These are phyloP conservation scores for Mastacembelus armatus DNA, from an alignment of 2,797 vertebrate species.

Conservation along the genomic window DNA sequence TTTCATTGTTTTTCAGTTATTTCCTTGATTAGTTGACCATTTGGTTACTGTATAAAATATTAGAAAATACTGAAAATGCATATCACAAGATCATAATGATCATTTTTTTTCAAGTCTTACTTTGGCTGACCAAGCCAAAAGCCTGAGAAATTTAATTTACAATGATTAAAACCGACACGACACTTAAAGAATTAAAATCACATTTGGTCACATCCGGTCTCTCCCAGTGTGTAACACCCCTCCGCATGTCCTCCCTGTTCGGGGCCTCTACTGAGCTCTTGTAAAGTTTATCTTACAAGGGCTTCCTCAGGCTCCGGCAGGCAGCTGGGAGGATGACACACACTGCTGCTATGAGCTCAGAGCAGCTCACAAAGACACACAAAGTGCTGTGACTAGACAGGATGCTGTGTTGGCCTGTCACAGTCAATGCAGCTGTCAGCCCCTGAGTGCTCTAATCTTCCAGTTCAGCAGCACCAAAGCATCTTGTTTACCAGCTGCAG, in stretches of 20 bases:
- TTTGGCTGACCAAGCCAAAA: background rate
- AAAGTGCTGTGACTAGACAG: constrained; percentile 33
- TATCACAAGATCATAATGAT: background rate
- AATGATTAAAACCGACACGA: background rate
- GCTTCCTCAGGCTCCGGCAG: constrained; percentile 58
- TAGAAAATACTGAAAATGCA: background rate
- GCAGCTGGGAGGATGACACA: constrained; percentile 56
- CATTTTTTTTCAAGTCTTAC: no score
- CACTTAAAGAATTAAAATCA: no score
- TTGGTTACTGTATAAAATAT: background rate
- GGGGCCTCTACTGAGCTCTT: constrained; percentile 27
- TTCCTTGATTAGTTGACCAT: background rate
- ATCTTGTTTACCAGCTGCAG: constrained; percentile 45
- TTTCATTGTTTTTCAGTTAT: background rate
- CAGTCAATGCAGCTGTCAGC: constrained; percentile 55
- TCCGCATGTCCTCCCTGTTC: constrained; percentile 1
- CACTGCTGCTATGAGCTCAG: constrained; percentile 42
- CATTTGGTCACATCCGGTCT: background rate
- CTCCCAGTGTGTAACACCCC: background rate
- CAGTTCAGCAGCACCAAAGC: constrained; percentile 31
- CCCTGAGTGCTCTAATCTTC: constrained; percentile 34
- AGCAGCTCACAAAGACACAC: background rate
- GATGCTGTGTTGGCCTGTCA: constrained; percentile 44
- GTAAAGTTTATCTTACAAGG: constrained; percentile 47
- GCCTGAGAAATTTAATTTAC: background rate